Conservation (phyloP, 2,797 vertebrate genomes). For the Coendou prehensilis region DNA sequence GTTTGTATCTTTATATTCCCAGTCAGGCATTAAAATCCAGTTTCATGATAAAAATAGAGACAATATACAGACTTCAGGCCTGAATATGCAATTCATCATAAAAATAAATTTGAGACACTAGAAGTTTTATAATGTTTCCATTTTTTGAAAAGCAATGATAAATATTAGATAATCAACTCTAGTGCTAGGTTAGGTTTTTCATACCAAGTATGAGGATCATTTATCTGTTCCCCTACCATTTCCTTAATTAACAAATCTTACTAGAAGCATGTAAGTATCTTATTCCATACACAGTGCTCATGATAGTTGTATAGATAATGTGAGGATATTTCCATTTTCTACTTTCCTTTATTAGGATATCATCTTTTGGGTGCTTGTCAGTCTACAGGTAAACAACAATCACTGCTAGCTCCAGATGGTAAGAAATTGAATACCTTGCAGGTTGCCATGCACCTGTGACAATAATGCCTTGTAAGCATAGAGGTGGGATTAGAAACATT, state of each 20-base stretch:
- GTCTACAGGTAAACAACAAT: constrained; percentile 6
- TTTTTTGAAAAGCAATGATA: neutral
- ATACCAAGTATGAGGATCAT: constrained; percentile 38
- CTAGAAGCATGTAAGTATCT: constrained; percentile 28
- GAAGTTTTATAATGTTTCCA: constrained; percentile 4
- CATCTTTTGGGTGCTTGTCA: constrained; percentile 34
- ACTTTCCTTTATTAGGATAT: constrained; percentile 20
- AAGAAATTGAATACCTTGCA: constrained; percentile 9
- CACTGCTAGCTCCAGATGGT: neutral
- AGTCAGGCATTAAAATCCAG: constrained; percentile 51
- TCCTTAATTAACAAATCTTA: constrained; percentile 61
- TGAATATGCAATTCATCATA: constrained; percentile 70
- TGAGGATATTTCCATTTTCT: constrained; percentile 34
- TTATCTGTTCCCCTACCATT: constrained; percentile 43
- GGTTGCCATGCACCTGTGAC: neutral
- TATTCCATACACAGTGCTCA: neutral
- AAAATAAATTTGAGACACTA: constrained; percentile 38
- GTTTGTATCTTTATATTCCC: constrained; percentile 46
- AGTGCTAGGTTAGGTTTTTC: constrained; percentile 36
- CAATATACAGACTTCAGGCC: constrained; percentile 47
- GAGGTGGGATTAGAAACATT: neutral
- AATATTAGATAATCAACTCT: constrained; percentile 40
- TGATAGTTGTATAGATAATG: constrained; percentile 12
- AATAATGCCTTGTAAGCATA: neutral
- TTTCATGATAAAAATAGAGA: constrained; percentile 38